phyloP scores from a whole-genome alignment of 2,113 vertebrate species.

The Aphyosemion australe region DNA sequence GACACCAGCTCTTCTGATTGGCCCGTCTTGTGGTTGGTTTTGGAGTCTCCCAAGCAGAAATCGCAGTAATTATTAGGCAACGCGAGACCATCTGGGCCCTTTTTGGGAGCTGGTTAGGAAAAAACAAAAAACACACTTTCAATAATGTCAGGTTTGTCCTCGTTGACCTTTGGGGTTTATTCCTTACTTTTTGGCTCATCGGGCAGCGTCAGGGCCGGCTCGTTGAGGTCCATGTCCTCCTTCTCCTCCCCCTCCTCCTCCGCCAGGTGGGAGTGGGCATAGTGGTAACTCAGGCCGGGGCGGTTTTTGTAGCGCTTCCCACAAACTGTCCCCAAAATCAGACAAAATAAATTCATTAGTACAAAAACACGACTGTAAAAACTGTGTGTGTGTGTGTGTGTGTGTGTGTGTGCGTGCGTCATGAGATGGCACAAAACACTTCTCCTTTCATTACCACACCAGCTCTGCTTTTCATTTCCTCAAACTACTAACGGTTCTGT shows the following conservation, averaged over 20 bases:
- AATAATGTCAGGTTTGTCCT: neutral
- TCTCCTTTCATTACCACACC: constrained; percentile 51
- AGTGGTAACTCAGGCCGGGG: constrained; percentile 95
- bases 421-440: constrained; percentile 43
- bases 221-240: constrained; percentile 86
- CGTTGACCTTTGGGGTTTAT: rapidly evolving
- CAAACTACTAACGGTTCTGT: neutral
- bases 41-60: constrained; percentile 95
- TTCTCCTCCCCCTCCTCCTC: constrained; percentile 95
- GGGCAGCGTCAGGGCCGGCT: constrained; percentile 80
- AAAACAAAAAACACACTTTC: neutral
- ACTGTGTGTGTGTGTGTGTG: neutral
- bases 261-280: constrained; percentile 95
- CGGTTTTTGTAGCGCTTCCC: constrained; percentile 99
- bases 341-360: constrained; percentile 46
- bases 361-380: constrained; percentile 24
- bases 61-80: constrained; percentile 98
- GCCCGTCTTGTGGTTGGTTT: constrained; percentile 94
- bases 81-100: constrained; percentile 90
- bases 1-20: constrained; percentile 94
- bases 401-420: constrained; percentile 35
- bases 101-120: constrained; percentile 84
- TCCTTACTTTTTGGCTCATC: constrained; percentile 91
- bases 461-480: constrained; percentile 49
- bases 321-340: constrained; percentile 83